Percentiles rank a stretch among this genome's conserved stretches.
Conservation (phyloP, 2,797 vertebrate species). For the Enteromius thamalakanensis region DNA sequence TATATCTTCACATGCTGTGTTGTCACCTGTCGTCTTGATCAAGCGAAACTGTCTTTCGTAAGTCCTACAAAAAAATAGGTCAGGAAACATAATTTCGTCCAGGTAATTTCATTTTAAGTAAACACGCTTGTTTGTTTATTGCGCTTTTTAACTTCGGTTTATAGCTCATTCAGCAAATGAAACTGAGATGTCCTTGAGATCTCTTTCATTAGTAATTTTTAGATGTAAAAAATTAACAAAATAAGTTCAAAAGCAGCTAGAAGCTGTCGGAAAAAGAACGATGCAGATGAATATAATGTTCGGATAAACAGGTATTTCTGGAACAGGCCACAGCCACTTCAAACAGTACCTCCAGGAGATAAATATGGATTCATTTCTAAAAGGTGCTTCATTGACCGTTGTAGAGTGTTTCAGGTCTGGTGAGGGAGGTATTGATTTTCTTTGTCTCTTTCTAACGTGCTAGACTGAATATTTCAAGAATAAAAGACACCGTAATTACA, state of each 20-base stretch:
- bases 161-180: conserved; percentile 33
- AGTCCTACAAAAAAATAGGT: conserved; percentile 47
- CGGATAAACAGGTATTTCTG: conserved; percentile 74
- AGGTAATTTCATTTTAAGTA: not conserved
- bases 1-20: conserved; percentile 27
- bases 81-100: not conserved
- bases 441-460: conserved; percentile 55
- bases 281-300: conserved; percentile 70
- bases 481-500: conserved; percentile 46
- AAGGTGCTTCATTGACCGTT: conserved; percentile 54
- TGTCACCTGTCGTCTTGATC: conserved; percentile 34
- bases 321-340: conserved; percentile 64
- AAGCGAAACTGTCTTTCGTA: not conserved
- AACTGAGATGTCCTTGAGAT: conserved; percentile 57
- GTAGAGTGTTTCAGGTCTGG: conserved; percentile 33
- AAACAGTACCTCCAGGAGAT: conserved; percentile 69
- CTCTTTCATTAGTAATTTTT: conserved; percentile 28
- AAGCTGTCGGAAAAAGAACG: conserved; percentile 65
- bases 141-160: conserved; percentile 55
- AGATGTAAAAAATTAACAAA: conserved; percentile 35
- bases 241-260: conserved; percentile 66
- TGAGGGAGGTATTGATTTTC: conserved; percentile 65
- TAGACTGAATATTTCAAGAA: conserved; percentile 49
- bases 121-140: conserved; percentile 60
- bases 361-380: conserved; percentile 60